Evolutionary conservation across 30 jellyfish, hydroid and myxozoan species (phyloP).

Genomic region (Aurelia sp.): DNA sequence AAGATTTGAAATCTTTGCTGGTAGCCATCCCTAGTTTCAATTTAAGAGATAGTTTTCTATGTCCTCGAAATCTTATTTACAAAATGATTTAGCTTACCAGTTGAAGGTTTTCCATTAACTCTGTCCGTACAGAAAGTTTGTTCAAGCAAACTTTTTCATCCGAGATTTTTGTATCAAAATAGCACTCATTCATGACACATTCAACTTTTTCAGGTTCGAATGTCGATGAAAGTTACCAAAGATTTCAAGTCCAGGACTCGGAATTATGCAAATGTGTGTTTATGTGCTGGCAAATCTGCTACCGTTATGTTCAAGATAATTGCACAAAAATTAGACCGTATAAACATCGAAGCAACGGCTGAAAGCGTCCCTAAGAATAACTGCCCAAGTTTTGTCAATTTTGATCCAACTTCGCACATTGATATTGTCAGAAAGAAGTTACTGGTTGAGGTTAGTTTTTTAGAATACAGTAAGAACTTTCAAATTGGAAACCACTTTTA

Average conservation of each 20-base stretch:
- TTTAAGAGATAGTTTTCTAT: too few relatives aligned
- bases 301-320: conserved; percentile 73
- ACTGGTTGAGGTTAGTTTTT: conserved; percentile 72
- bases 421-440: conserved; percentile 76
- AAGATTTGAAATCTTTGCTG: too few relatives aligned
- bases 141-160: too few relatives aligned
- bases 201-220: conserved; percentile 43
- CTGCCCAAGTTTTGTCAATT: conserved; percentile 46
- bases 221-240: conserved; percentile 66
- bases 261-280: conserved; percentile 51
- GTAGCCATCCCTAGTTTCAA: too few relatives aligned
- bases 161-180: background rate
- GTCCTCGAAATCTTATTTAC: too few relatives aligned
- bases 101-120: too few relatives aligned
- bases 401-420: conserved; percentile 57
- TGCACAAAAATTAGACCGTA: conserved; percentile 81
- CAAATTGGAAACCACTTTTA: too few relatives aligned
- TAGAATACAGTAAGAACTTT: too few relatives aligned
- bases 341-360: conserved; percentile 75
- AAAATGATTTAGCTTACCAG: too few relatives aligned
- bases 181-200: background rate
- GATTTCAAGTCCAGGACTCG: conserved; percentile 61
- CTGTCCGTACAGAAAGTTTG: too few relatives aligned
- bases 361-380: conserved; percentile 70
- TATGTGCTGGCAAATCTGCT: conserved; percentile 85